Evolutionary conservation across 2,113 vertebrate species (phyloP).

Genomic region (Euleptes europaea): DNA sequence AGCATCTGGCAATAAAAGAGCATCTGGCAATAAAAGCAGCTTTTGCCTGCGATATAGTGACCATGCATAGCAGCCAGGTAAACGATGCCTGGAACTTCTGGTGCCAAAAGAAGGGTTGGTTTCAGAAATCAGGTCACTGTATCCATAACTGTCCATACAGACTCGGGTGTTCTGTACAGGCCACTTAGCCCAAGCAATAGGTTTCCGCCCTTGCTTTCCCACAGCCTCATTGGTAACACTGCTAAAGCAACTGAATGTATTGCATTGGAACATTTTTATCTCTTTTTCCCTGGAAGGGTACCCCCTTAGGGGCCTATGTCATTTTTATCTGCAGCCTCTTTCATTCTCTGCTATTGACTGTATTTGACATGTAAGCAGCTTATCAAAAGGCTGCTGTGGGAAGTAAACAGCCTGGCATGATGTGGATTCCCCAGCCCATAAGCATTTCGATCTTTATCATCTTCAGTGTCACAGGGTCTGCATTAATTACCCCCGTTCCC

Average conservation of each 20-base stretch:
- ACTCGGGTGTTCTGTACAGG: neutral
- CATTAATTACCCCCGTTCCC: conserved; percentile 9
- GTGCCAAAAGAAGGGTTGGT: neutral
- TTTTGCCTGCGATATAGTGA: neutral
- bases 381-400: neutral
- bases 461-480: neutral
- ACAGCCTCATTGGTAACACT: neutral
- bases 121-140: conserved; percentile 4
- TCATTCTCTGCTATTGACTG: neutral
- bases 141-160: neutral
- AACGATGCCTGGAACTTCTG: neutral
- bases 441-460: conserved; percentile 14
- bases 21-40: neutral
- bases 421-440: neutral
- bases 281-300: neutral
- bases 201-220: neutral
- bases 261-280: neutral
- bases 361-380: neutral
- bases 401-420: neutral
- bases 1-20: neutral
- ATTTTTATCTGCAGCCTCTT: neutral
- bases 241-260: too few relatives aligned
- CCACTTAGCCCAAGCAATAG: neutral
- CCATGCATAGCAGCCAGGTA: neutral
- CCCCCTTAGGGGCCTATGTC: neutral